These are phyloP conservation scores for Acanthacorydalis orientalis DNA, from an alignment of 2,888 invertebrate species.

Conservation along the genomic window DNA sequence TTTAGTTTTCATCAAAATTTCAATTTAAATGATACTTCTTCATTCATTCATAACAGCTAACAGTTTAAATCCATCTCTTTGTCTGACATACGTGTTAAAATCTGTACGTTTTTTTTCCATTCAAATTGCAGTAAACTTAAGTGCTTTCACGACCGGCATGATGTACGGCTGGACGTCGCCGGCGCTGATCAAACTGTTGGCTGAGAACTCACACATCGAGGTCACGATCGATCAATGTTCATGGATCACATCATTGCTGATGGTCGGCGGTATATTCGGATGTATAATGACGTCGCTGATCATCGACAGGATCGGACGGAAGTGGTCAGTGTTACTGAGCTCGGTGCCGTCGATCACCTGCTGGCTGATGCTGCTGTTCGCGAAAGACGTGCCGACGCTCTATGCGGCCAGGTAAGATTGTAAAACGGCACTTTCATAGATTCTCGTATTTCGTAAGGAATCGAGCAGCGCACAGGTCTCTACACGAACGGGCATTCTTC, in stretches of 20 bases:
- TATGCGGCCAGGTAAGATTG: constrained; percentile 36
- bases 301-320: constrained; percentile 41
- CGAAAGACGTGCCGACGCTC: constrained; percentile 32
- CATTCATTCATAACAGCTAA: too few species aligned
- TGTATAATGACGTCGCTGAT: constrained; percentile 39
- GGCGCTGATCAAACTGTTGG: constrained; percentile 26
- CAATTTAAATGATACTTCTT: too few species aligned
- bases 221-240: constrained; percentile 28
- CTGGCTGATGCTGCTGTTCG: constrained; percentile 38
- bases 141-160: constrained; percentile 35
- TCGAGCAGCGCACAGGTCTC: too few species aligned
- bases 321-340: constrained; percentile 34
- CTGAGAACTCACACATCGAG: constrained; percentile 25
- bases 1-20: too few species aligned
- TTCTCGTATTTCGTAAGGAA: too few species aligned
- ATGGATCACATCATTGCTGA: constrained; percentile 41
- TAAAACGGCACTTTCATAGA: too few species aligned
- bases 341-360: constrained; percentile 37
- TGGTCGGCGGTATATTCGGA: constrained; percentile 40
- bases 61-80: too few species aligned
- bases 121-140: constrained; percentile 34
- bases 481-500: too few species aligned
- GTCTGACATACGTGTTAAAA: too few species aligned
- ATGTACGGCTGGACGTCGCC: constrained; percentile 38
- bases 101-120: too few species aligned